phyloP scores from a whole-genome alignment of 2,888 invertebrate genomes.

The Pristionchus entomophagus region DNA sequence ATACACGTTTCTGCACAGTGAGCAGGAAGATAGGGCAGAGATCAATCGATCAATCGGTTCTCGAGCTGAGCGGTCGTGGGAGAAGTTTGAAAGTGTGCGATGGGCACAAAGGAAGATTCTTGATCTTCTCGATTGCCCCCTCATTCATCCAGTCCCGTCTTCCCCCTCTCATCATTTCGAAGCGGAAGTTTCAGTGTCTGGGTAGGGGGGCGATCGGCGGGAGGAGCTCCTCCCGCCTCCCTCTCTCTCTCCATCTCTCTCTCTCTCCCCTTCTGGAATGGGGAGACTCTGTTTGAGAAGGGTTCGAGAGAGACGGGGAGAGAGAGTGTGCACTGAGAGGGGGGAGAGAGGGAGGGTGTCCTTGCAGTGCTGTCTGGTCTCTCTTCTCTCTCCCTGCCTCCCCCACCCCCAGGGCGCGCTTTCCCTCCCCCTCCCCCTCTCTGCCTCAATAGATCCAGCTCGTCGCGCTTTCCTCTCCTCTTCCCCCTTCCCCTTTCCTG shows the following conservation, averaged over 20 bases:
- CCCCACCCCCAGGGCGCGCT: slow-evolving; percentile 51
- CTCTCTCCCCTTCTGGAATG: slow-evolving; percentile 15
- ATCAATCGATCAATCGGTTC: slow-evolving; percentile 1
- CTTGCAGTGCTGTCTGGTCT: slow-evolving; percentile 49
- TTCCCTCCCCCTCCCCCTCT: slow-evolving; percentile 23
- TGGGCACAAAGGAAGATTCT: slow-evolving; percentile 28
- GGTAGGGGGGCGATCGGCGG: background rate
- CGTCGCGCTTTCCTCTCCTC: background rate
- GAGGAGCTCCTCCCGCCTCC: slow-evolving; percentile 19
- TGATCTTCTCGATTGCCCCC: slow-evolving; percentile 30
- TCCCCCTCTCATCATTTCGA: slow-evolving; percentile 9
- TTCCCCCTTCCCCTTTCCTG: slow-evolving; percentile 3
- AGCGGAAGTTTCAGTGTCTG: slow-evolving; percentile 30
- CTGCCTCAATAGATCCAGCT: background rate
- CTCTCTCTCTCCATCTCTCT: background rate
- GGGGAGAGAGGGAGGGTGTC: background rate
- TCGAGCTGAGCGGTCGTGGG: background rate
- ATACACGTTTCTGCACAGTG: background rate
- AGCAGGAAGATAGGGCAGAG: background rate
- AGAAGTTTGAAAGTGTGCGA: background rate
- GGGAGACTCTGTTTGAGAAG: slow-evolving; percentile 29
- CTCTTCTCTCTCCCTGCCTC: slow-evolving; percentile 43
- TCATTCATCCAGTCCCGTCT: slow-evolving; percentile 18
- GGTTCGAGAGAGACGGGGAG: background rate
- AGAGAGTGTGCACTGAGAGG: background rate